phyloP scores from a whole-genome alignment of 2,113 vertebrate species.

The Sylvietta virens region DNA sequence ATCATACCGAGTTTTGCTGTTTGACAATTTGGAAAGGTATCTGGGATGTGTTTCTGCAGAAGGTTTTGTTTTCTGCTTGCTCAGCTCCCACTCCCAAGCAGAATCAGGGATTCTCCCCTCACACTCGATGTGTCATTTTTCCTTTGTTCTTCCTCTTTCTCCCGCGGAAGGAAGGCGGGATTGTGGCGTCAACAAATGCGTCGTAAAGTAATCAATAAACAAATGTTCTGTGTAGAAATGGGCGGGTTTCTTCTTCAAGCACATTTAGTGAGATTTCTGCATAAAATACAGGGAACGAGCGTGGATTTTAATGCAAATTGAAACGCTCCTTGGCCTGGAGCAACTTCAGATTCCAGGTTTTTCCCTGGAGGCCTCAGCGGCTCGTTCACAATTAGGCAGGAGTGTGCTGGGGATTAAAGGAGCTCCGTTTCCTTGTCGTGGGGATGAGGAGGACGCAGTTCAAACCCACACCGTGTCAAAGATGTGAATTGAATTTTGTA shows the following conservation, averaged over 20 bases:
- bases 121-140: neutral
- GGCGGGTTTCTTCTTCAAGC: neutral
- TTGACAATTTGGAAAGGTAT: fast-evolving
- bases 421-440: neutral
- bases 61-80: neutral
- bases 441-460: neutral
- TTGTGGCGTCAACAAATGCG: neutral
- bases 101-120: neutral
- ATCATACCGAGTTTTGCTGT: neutral
- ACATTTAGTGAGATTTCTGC: neutral
- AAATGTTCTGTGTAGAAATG: neutral
- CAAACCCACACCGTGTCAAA: neutral
- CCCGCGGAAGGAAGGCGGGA: neutral
- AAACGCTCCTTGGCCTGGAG: too few species aligned
- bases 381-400: neutral
- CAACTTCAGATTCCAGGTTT: neutral
- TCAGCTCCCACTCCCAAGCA: neutral
- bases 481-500: neutral
- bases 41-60: neutral
- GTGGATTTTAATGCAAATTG: neutral
- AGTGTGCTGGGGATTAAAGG: neutral
- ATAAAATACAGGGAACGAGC: neutral
- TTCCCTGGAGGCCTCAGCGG: neutral
- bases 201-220: neutral
- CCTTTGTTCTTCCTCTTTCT: neutral